Evolutionary conservation across 2,113 vertebrate genomes (phyloP), one percentile per base, ranked within the genome.

Genomic region (Sebastes schlegelii): DNA sequence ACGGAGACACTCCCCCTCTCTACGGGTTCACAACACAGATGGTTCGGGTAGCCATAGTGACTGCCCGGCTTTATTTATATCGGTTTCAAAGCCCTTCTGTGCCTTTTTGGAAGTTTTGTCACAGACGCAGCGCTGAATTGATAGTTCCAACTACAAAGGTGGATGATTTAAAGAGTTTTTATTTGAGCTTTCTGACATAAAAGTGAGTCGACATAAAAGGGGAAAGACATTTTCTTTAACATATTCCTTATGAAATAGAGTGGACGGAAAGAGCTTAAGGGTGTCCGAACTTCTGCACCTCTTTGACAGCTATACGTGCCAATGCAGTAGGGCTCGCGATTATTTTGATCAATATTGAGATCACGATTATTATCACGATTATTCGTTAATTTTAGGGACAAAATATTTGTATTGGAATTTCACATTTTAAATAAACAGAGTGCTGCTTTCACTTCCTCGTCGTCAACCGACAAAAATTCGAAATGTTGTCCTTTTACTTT

Each of bases 21-120:
- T 57, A 3, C 8, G 78, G 78, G 81, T 77, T 77, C 80, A 66
- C 77, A 69, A 72, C 91, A 88, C 89, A 92, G 93, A 94, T 94
- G 92, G 93, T 89, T 86, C 34, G 68, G 78, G 91, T 91, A 55
- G 78, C 72, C 86, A 90, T 90, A 80, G 90, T 52, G 73, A 92
- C 87, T 67, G 49, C 79, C 0, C 7, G 23, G 66, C 77, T 75
- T 86, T 84, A 68, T 87, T 86, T 86, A 75, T 74, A 79, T 73
- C 84, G 71, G 77, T 43, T 34, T 48, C 68, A 67, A 70, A 71
- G 52, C 7, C 79, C 66, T 67, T 82, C 76, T 85, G 65, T 88
- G 74, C 63, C 51, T 42, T 62, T 81, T 70, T 73, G 42, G 54
- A 82, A 52, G 46, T 78, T 79, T 77, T 65, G 26, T 67, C 71